Evolutionary conservation across 1,140 invertebrate species (phyloP).

Genomic region (Bactericera cockerelli): DNA sequence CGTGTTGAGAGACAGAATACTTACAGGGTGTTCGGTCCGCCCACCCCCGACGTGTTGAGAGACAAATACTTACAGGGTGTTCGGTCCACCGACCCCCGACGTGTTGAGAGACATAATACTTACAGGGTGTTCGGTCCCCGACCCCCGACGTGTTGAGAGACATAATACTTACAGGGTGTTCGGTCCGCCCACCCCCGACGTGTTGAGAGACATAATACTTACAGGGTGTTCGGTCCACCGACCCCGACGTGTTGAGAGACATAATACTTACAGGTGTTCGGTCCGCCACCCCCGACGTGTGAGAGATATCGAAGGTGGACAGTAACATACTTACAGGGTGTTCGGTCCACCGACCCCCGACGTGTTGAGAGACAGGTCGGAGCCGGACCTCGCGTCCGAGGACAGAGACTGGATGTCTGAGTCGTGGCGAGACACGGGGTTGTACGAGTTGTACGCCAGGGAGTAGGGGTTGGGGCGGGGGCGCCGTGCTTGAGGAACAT

Average conservation of each 20-base stretch:
- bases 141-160: no score
- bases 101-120: not conserved
- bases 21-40: not conserved
- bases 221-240: not conserved
- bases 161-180: not conserved
- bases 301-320: not conserved
- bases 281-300: no score
- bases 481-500: not conserved
- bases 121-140: no score
- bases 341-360: not conserved
- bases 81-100: not conserved
- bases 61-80: not conserved
- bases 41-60: not conserved
- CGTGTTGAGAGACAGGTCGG: not conserved
- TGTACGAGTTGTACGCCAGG: not conserved
- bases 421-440: not conserved
- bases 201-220: not conserved
- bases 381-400: not conserved
- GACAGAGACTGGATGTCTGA: not conserved
- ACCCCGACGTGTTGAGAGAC: not conserved
- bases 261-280: no score
- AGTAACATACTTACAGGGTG: not conserved
- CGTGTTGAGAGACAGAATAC: no score
- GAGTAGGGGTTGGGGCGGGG: not conserved
- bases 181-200: not conserved